Conservation (phyloP, 1,140 invertebrate genomes). For the Pissodes strobi region DNA sequence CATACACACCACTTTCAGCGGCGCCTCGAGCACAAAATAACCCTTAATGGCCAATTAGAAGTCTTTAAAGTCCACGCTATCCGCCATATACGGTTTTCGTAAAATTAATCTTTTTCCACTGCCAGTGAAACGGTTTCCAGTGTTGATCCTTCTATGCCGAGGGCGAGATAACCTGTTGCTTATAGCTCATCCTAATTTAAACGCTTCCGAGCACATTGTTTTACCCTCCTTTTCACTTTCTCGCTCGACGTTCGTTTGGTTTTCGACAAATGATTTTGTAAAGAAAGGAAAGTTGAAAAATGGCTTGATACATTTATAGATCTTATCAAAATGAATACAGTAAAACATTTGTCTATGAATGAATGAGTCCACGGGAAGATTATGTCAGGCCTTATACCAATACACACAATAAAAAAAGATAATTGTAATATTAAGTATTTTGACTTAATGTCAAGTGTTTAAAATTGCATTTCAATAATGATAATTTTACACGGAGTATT, state of each 20-base stretch:
- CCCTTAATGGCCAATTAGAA: conserved; percentile 52
- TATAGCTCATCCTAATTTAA: conserved; percentile 25
- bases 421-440: too few relatives aligned
- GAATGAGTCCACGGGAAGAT: too few relatives aligned
- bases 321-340: too few relatives aligned
- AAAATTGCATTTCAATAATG: too few relatives aligned
- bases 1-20: conserved; percentile 45
- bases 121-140: background rate
- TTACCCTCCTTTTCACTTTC: background rate
- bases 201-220: conserved; percentile 19
- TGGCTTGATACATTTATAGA: too few relatives aligned
- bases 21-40: conserved; percentile 47
- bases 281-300: too few relatives aligned
- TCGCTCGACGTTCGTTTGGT: background rate
- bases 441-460: too few relatives aligned
- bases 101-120: conserved; percentile 36
- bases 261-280: too few relatives aligned
- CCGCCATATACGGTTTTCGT: conserved; percentile 31
- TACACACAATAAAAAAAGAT: too few relatives aligned
- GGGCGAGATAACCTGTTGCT: conserved; percentile 39
- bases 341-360: too few relatives aligned
- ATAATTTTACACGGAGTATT: too few relatives aligned
- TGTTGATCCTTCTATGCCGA: conserved; percentile 37
- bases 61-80: conserved; percentile 42
- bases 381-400: too few relatives aligned